phyloP scores from a whole-genome alignment of 2,888 invertebrate species.

The Myopa testacea region DNA sequence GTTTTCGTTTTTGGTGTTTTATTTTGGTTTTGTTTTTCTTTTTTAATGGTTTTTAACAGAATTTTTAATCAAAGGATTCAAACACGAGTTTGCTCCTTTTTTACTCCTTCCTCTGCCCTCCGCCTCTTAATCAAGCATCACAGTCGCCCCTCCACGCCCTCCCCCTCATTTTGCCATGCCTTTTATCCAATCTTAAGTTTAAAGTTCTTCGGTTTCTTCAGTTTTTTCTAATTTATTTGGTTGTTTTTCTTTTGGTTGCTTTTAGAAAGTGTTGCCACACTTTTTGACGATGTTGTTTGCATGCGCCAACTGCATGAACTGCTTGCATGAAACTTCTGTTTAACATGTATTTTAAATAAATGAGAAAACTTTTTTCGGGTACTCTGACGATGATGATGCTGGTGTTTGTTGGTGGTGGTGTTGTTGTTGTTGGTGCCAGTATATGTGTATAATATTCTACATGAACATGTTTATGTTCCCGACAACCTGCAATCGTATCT shows the following conservation, averaged over 20 bases:
- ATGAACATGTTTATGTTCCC: not conserved
- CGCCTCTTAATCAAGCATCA: not conserved
- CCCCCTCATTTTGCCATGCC: not conserved
- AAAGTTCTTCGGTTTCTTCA: not conserved
- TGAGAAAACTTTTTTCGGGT: constrained; percentile 12
- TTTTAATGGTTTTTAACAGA: not conserved
- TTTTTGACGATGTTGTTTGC: constrained; percentile 6
- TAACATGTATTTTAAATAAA: constrained; percentile 25
- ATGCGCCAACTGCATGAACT: not conserved
- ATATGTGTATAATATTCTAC: constrained; percentile 2
- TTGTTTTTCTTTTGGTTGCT: not conserved
- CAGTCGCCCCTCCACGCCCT: not conserved
- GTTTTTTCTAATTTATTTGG: not conserved
- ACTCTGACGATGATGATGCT: not conserved
- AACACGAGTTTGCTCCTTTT: not conserved
- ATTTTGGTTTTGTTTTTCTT: not conserved
- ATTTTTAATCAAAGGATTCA: constrained; percentile 31
- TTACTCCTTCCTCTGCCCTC: not conserved
- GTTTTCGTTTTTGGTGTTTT: not conserved
- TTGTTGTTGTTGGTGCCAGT: not conserved
- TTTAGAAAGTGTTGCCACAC: constrained; percentile 1
- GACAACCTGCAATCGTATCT: constrained; percentile 6
- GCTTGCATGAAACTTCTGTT: constrained; percentile 13
- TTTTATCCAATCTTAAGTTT: too few species aligned
- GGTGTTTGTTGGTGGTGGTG: not conserved